phyloP scores from a whole-genome alignment of 2,888 invertebrate genomes.

The Drosophila histrio region DNA sequence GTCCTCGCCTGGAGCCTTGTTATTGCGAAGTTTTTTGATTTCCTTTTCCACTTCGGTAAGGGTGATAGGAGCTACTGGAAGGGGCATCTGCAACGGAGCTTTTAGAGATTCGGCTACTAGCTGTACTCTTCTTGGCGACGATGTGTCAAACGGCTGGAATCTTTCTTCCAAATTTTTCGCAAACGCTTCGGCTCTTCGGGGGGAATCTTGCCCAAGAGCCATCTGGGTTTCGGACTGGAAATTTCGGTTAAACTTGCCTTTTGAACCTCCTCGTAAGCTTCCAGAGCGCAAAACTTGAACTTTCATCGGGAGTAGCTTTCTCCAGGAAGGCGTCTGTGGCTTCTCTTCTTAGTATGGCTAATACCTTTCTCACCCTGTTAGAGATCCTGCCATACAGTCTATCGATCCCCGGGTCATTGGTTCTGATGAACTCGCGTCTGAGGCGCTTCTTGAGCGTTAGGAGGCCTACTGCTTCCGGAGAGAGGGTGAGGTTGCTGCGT shows the following conservation, averaged over 20 bases:
- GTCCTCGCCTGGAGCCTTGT: not conserved
- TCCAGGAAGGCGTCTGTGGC: no score
- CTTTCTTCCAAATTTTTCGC: no score
- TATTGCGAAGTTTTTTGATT: not conserved
- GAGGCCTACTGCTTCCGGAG: conserved; percentile 4
- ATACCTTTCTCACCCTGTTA: not conserved
- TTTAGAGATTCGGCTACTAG: not conserved
- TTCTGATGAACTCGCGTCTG: not conserved
- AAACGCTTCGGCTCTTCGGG: no score
- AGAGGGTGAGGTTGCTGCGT: not conserved
- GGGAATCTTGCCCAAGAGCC: no score
- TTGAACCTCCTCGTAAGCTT: not conserved
- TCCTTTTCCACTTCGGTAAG: not conserved
- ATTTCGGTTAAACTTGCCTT: no score
- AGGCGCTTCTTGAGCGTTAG: conserved; percentile 7
- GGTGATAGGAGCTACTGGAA: not conserved
- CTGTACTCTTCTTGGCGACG: not conserved
- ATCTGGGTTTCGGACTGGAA: no score
- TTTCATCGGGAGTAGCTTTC: not conserved
- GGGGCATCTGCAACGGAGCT: no score
- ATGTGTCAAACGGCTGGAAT: conserved; percentile 5
- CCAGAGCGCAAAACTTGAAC: not conserved
- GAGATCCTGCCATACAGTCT: not conserved
- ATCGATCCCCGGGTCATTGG: not conserved
- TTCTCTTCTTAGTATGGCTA: conserved; percentile 1